phyloP scores from a whole-genome alignment of 2,797 vertebrate genomes.

The Antennarius maculatus region DNA sequence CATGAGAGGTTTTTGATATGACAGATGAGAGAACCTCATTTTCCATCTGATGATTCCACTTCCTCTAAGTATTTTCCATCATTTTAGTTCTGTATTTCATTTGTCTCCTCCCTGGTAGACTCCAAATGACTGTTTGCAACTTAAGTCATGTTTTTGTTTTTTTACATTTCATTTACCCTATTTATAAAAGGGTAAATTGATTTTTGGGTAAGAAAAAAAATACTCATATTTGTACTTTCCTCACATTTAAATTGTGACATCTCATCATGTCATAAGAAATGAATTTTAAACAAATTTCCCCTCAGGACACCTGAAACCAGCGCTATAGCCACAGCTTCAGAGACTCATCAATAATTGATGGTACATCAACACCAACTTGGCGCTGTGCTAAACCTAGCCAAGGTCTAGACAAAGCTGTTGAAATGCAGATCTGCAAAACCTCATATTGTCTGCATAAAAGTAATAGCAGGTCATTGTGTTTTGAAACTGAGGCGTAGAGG shows the following conservation, averaged over 20 bases:
- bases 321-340: slow-evolving; percentile 62
- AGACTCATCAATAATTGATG: slow-evolving; percentile 82
- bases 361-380: slow-evolving; percentile 55
- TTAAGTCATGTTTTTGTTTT: background rate
- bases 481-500: slow-evolving; percentile 7
- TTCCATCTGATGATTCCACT: slow-evolving; percentile 36
- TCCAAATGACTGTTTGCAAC: background rate
- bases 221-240: background rate
- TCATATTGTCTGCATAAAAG: slow-evolving; percentile 24
- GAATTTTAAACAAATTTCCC: slow-evolving; percentile 68
- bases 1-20: background rate
- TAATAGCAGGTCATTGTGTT: slow-evolving; percentile 28
- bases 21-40: slow-evolving; percentile 20
- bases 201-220: background rate
- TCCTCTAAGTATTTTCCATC: slow-evolving; percentile 13
- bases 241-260: background rate
- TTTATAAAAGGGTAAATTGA: too few species aligned
- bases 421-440: slow-evolving; percentile 37
- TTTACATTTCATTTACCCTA: background rate
- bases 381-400: slow-evolving; percentile 34
- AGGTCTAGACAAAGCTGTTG: slow-evolving; percentile 41
- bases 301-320: slow-evolving; percentile 78
- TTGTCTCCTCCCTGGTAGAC: background rate
- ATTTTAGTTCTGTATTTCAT: slow-evolving; percentile 10
- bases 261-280: slow-evolving; percentile 46